These are phyloP conservation scores for Nipponacmea schrenckii DNA, from an alignment of 2,888 invertebrate species.

Conservation along the genomic window DNA sequence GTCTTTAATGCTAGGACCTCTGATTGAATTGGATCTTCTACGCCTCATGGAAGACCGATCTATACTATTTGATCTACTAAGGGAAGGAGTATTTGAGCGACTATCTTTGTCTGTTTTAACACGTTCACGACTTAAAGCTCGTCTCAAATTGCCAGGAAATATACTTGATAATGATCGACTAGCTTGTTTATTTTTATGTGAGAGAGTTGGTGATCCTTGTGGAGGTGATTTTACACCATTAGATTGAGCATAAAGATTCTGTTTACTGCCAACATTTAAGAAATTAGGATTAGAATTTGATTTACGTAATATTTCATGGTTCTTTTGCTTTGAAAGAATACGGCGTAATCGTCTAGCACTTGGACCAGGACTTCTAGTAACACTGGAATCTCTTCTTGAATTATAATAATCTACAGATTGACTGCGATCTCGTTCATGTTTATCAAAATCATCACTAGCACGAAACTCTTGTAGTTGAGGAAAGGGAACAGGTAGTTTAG, in stretches of 20 bases:
- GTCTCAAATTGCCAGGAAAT: constrained; percentile 35
- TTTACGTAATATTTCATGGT: constrained; percentile 40
- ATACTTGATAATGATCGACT: constrained; percentile 42
- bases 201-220: constrained; percentile 16
- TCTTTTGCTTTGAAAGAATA: constrained; percentile 27
- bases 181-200: constrained; percentile 22
- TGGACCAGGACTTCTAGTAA: constrained; percentile 16
- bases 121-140: constrained; percentile 41
- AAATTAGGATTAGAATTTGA: constrained; percentile 60
- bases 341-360: constrained; percentile 27
- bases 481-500: constrained; percentile 48
- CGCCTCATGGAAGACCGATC: constrained; percentile 19
- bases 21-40: constrained; percentile 30
- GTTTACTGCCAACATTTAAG: constrained; percentile 50
- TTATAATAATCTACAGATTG: constrained; percentile 33
- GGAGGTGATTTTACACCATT: constrained; percentile 28
- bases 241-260: constrained; percentile 42
- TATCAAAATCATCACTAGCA: constrained; percentile 38
- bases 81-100: constrained; percentile 29
- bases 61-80: constrained; percentile 27
- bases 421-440: constrained; percentile 28
- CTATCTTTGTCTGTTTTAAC: constrained; percentile 21
- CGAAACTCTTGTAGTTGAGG: constrained; percentile 49
- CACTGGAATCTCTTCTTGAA: not conserved
- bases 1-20: constrained; percentile 45